phyloP scores from a whole-genome alignment of 1,140 invertebrate species.

The Dufourea novaeangliae region DNA sequence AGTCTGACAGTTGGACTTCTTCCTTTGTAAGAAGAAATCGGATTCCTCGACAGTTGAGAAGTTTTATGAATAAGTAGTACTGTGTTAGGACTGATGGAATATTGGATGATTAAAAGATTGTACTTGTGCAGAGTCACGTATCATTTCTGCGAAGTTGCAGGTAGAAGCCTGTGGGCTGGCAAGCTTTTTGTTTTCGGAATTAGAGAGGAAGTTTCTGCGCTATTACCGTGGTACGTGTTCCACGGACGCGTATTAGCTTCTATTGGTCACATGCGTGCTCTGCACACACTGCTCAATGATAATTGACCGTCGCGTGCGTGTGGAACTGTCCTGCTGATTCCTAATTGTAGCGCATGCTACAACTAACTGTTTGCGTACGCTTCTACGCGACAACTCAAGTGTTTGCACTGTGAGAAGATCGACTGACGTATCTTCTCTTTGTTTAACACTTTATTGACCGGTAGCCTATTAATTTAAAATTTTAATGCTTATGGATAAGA shows the following conservation, averaged over 20 bases:
- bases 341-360: background rate
- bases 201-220: background rate
- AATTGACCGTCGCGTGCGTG: slow-evolving; percentile 1
- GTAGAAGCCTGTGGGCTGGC: too few relatives aligned
- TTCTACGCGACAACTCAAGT: background rate
- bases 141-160: too few relatives aligned
- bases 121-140: background rate
- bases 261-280: background rate
- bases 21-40: too few relatives aligned
- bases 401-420: background rate
- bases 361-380: background rate
- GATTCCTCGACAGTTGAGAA: too few relatives aligned
- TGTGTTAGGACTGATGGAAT: too few relatives aligned
- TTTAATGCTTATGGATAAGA: too few relatives aligned
- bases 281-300: background rate
- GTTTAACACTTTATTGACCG: too few relatives aligned
- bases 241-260: background rate
- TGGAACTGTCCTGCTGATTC: background rate
- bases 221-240: background rate
- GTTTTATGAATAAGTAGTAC: too few relatives aligned
- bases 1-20: too few relatives aligned
- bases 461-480: too few relatives aligned
- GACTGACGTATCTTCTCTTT: too few relatives aligned
- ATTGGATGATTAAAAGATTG: background rate
- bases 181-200: too few relatives aligned